A percentile compares a stretch with the other conserved stretches of the same genome.
These are phyloP conservation scores for Agelas oroides DNA, from an alignment of 37 sponge, comb jelly and placozoan genomes.

Conservation along the genomic window DNA sequence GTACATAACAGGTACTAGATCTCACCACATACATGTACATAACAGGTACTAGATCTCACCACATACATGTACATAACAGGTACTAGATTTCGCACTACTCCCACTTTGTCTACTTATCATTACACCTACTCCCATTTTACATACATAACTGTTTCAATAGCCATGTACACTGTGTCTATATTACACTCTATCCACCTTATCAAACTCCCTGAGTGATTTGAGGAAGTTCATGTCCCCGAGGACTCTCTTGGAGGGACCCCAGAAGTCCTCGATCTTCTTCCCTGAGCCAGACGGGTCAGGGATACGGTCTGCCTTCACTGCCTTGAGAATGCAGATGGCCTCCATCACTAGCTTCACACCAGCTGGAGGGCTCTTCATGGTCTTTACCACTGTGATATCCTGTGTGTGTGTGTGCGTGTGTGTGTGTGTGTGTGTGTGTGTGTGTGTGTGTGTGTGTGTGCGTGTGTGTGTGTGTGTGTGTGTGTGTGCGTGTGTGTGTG, in stretches of 20 bases:
- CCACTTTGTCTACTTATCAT: too few species aligned
- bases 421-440: neutral
- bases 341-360: conserved; percentile 98
- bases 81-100: too few species aligned
- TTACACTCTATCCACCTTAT: conserved; percentile 89
- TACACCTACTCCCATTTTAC: too few species aligned
- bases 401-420: neutral
- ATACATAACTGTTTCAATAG: too few species aligned
- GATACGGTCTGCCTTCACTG: conserved; percentile 90
- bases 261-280: conserved; percentile 96
- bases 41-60: too few species aligned
- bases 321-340: conserved; percentile 95
- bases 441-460: neutral
- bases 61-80: too few species aligned
- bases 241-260: conserved; percentile 94
- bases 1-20: too few species aligned
- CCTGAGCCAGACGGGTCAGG: conserved; percentile 92
- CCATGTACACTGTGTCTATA: too few species aligned
- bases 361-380: conserved; percentile 94
- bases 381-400: conserved; percentile 94
- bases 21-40: too few species aligned
- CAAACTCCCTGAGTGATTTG: conserved; percentile 84
- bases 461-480: neutral
- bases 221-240: conserved; percentile 96
- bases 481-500: neutral